Base-by-base conservation (phyloP, 2,113 vertebrate genomes). In the Mastomys coucha region DNA sequence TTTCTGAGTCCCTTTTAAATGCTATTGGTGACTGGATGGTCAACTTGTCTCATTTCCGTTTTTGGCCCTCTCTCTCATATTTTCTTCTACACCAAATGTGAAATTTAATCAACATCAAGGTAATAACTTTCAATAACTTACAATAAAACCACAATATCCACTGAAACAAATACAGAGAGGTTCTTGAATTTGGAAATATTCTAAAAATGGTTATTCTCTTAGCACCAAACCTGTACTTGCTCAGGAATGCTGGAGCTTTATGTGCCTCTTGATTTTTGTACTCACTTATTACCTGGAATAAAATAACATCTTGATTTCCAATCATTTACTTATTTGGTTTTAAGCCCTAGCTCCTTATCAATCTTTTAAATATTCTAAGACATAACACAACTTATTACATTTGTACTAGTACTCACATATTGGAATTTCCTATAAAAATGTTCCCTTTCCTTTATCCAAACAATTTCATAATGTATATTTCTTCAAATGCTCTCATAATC, bases 181-280 rank as follows among this genome's bases (percentile, higher is more conserved):
- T 91, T 82, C 14, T n/a, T 45, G 11, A 72, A 24, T 94, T 92
- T 90, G 42, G 39, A 80, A 78, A 70, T 92, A 92, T 84, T 92
- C 28, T 69, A 20, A 53, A 88, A 84, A 19, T 33, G 65, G 4
- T 2, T 81, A 17, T 2, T 75, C 1, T 72, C 86, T 19, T 5
- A 36, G 28, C 8, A 67, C 0, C 19, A 85, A 72, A 65, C 3
- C 2, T 65, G 72, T 39, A 0, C 1, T 63, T 87, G 78, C 75
- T 91, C n/a, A 88, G 6, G 4, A 8, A 11, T 80, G 36, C 33
- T 45, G 0, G 0, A 39, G 0, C 13, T 42, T 17, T 67, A 17
- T 0, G 63, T 9, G 24, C 56, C 19, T 31, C 31, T 49, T n/a
- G 45, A 42, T 3, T 60, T 39, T 1, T 51, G 7, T 77, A 1